Conservation (phyloP, 1,140 invertebrate species). For the Heliconius eleuchia region DNA sequence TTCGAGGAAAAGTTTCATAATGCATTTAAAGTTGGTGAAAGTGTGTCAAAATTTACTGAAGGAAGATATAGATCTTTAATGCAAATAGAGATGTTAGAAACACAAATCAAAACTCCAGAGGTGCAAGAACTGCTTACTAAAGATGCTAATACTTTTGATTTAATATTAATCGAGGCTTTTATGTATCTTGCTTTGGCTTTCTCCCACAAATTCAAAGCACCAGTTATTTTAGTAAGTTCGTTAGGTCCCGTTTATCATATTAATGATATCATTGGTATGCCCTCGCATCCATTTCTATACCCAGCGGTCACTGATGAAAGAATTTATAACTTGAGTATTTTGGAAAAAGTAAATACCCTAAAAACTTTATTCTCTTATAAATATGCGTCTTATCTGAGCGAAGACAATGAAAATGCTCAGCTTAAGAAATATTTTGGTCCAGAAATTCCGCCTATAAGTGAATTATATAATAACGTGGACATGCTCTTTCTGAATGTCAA, state of each 20-base stretch:
- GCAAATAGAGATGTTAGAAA: conserved; percentile 26
- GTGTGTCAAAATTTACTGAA: conserved; percentile 16
- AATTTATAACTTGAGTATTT: conserved; percentile 39
- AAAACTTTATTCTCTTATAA: conserved; percentile 20
- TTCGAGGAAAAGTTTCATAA: conserved; percentile 67
- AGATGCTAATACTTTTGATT: conserved; percentile 46
- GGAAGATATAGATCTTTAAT: not conserved
- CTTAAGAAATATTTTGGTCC: conserved; percentile 35
- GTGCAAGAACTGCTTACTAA: conserved; percentile 43
- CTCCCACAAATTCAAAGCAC: conserved; percentile 46
- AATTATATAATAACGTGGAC: conserved; percentile 49
- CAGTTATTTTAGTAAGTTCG: conserved; percentile 46
- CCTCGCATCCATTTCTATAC: conserved; percentile 40
- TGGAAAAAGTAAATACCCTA: conserved; percentile 53
- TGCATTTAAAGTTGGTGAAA: conserved; percentile 28
- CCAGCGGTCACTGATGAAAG: conserved; percentile 22
- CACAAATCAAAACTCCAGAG: conserved; percentile 38
- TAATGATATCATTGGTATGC: conserved; percentile 34
- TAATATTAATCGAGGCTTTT: conserved; percentile 44
- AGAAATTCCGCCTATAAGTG: conserved; percentile 45
- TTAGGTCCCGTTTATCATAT: conserved; percentile 37
- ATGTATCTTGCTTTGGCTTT: conserved; percentile 34
- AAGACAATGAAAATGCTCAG: conserved; percentile 35
- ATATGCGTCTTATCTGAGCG: not conserved
- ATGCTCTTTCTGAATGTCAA: conserved; percentile 82